Evolutionary conservation across 1,140 invertebrate genomes (phyloP), one percentile per base, ranked within the genome.

Genomic region (Zelostemma sp.): DNA sequence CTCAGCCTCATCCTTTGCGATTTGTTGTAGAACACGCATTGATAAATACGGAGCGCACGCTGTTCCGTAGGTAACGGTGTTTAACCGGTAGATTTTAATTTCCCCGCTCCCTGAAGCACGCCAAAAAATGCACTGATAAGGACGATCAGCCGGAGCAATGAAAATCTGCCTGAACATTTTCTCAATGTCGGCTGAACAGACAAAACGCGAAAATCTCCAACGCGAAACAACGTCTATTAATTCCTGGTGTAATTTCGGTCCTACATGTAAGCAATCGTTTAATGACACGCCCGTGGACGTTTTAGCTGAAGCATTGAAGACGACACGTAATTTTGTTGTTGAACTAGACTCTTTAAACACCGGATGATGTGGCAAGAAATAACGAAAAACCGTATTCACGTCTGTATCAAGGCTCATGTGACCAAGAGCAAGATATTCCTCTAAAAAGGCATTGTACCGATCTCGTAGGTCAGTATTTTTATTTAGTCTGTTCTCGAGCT

Each of bases 131-230:
- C 76, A 50, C 35, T 78, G 74, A 47, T 68, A 41, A 15, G 72
- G 57, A n/a, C n/a, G 33, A 47, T 72, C 62, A 25, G 21, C 21
- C 8, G 3, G 3, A 25, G 15, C 70, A 45, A 80, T 57, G 11
- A 8, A 4, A 11, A 78, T 63, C 50, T 76, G 72, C n/a, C 74
- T 15, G 38, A 72, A 80, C 67, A 76, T 73, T 56, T 81, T 69
- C 1, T 46, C 46, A 12, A 72, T 72, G 17, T 77, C 75, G 6
- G 70, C 31, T 0, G 45, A 55, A 18, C 41, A 63, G 14, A 55
- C 51, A 41, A 9, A 63, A 6, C 21, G 21, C 18, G 1, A 43
- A 43, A 25, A 17, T 0, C 48, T 11, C 35, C 33, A 60, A 6
- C 21, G 25, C 1, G 35, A 9, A n/a, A 60, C 18, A 1, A 60